Conservation (phyloP, 2,888 invertebrate genomes). For the Latrodectus elegans region DNA sequence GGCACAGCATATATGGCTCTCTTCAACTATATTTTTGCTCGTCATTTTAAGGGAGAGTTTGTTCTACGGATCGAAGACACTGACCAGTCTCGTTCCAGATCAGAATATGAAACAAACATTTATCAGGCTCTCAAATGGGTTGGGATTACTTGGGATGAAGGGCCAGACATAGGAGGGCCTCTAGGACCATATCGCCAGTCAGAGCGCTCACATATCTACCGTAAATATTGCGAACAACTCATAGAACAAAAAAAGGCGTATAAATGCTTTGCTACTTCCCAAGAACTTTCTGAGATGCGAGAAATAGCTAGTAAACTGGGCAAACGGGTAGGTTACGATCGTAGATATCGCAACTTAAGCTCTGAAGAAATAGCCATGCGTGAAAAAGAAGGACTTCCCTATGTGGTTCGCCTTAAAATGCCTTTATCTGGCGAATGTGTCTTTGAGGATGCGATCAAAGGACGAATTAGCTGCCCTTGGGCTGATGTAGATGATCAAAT, state of each 20-base stretch:
- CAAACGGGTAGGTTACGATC: too few species aligned
- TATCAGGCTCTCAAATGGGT: background rate
- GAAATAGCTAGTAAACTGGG: too few species aligned
- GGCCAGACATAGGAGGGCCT: background rate
- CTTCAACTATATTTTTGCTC: background rate
- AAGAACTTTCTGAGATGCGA: too few species aligned
- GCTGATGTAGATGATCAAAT: constrained; percentile 75
- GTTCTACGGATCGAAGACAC: background rate
- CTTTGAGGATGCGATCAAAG: background rate
- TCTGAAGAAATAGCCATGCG: background rate
- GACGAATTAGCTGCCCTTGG: background rate
- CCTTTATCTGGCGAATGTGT: background rate
- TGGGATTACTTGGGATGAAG: background rate
- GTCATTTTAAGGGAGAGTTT: background rate
- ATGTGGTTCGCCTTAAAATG: background rate
- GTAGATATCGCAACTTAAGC: background rate
- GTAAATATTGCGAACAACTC: background rate
- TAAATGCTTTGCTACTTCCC: background rate
- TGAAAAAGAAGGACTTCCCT: background rate
- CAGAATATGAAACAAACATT: background rate
- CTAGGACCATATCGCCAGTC: background rate
- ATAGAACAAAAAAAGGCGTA: background rate
- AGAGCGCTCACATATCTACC: background rate
- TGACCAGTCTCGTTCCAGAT: background rate
- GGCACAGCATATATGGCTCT: background rate